These are phyloP conservation scores for Montipora foliosa DNA, from an alignment of 64 coral and sea anemone species.

Conservation along the genomic window DNA sequence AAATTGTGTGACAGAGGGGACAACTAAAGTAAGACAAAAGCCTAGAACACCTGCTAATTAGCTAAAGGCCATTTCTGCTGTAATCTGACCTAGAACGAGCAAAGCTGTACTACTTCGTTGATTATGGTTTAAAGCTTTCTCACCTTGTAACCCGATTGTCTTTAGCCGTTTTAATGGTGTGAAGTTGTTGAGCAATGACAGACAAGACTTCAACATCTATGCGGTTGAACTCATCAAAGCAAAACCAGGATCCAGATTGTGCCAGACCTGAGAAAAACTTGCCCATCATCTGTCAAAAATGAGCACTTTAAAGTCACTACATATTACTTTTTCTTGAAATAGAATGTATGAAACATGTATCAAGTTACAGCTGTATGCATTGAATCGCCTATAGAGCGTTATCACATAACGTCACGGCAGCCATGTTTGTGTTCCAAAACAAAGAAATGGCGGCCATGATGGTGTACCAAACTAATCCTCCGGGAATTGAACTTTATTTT, in stretches of 20 bases:
- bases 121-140: background rate
- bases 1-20: too few relatives aligned
- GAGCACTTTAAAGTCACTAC: background rate
- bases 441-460: too few relatives aligned
- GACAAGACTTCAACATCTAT: constrained; percentile 98
- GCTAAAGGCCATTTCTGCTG: too few relatives aligned
- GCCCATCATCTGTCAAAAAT: constrained; percentile 91
- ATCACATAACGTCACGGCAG: too few relatives aligned
- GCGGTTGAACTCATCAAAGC: constrained; percentile 98
- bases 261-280: constrained; percentile 95
- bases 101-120: background rate
- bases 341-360: background rate
- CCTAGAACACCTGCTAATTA: too few relatives aligned
- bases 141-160: constrained; percentile 83
- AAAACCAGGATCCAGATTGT: constrained; percentile 97
- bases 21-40: too few relatives aligned
- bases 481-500: too few relatives aligned
- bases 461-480: too few relatives aligned
- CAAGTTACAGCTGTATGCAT: too few relatives aligned
- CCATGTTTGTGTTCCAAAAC: too few relatives aligned
- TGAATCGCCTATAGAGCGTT: too few relatives aligned
- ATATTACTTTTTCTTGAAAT: background rate
- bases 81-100: too few relatives aligned
- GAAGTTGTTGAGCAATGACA: constrained; percentile 95
- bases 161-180: constrained; percentile 91